Evolutionary conservation across 2,113 vertebrate species (phyloP).

Genomic region (Chascanopsetta lugubris): DNA sequence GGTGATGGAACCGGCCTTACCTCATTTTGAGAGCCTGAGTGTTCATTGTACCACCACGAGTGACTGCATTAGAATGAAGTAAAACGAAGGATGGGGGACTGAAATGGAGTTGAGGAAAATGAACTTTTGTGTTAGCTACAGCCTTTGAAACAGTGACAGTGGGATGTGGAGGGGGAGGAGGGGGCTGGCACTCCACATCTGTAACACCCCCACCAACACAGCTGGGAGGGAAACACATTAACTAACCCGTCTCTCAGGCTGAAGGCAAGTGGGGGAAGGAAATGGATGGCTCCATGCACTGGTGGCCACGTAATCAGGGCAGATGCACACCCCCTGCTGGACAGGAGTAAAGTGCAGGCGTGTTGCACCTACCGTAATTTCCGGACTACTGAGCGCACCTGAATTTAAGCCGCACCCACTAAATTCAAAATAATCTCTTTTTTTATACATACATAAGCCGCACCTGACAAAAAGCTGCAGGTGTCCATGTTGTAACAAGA

Average conservation of each 20-base stretch:
- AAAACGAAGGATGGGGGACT: conserved; percentile 33
- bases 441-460: too few species aligned
- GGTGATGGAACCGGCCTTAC: not conserved
- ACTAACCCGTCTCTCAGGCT: conserved; percentile 11
- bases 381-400: too few species aligned
- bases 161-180: not conserved
- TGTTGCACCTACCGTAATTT: too few species aligned
- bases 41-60: conserved; percentile 1
- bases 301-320: conserved; percentile 11
- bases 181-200: conserved; percentile 15
- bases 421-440: too few species aligned
- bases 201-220: conserved; percentile 39
- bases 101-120: conserved; percentile 53
- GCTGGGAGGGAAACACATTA: conserved; percentile 33
- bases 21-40: conserved; percentile 8
- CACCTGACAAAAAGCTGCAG: too few species aligned
- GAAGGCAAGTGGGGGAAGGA: conserved; percentile 20
- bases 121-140: conserved; percentile 36
- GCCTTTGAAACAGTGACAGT: conserved; percentile 51
- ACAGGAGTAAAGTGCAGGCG: not conserved
- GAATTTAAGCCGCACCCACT: too few species aligned
- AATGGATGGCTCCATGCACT: conserved; percentile 13
- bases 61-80: conserved; percentile 36
- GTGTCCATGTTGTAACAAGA: too few species aligned
- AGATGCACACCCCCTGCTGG: not conserved